Percentiles rank a stretch among this genome's conserved stretches.
phyloP scores from a whole-genome alignment of 2,797 vertebrate genomes.

The Hypotaenidia philippensis region DNA sequence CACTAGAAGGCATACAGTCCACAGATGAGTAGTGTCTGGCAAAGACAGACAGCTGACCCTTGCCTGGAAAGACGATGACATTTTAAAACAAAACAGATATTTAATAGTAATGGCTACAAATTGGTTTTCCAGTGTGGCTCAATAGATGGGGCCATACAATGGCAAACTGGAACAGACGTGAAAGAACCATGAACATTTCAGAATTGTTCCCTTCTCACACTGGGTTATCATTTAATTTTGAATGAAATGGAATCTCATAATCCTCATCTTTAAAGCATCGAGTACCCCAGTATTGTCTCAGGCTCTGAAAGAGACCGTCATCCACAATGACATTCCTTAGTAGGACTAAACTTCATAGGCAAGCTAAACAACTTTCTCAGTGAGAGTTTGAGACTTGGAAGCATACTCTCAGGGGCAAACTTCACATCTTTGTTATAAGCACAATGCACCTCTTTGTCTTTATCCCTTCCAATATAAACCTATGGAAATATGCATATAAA shows the following conservation, averaged over 20 bases:
- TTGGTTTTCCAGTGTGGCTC: not conserved
- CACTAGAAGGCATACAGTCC: not conserved
- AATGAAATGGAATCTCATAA: not conserved
- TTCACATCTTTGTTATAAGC: not conserved
- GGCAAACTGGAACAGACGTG: not conserved
- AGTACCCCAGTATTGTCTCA: rapidly evolving
- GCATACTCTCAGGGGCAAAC: not conserved
- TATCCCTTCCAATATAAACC: not conserved
- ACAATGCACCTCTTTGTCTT: not conserved
- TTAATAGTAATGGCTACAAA: not conserved
- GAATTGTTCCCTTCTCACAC: not conserved
- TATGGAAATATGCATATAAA: not conserved
- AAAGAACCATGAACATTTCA: not conserved
- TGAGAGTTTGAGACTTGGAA: not conserved
- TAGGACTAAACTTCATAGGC: not conserved
- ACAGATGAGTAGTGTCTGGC: rapidly evolving
- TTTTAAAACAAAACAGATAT: not conserved
- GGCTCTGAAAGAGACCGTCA: not conserved
- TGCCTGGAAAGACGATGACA: not conserved
- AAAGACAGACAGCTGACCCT: not conserved
- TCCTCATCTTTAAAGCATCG: not conserved
- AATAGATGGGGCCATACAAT: not conserved
- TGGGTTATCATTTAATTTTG: not conserved
- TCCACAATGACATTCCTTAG: not conserved
- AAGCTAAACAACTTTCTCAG: not conserved